These are phyloP conservation scores for Psococerastis gibbosa DNA, from an alignment of 2,888 invertebrate genomes.

Conservation along the genomic window DNA sequence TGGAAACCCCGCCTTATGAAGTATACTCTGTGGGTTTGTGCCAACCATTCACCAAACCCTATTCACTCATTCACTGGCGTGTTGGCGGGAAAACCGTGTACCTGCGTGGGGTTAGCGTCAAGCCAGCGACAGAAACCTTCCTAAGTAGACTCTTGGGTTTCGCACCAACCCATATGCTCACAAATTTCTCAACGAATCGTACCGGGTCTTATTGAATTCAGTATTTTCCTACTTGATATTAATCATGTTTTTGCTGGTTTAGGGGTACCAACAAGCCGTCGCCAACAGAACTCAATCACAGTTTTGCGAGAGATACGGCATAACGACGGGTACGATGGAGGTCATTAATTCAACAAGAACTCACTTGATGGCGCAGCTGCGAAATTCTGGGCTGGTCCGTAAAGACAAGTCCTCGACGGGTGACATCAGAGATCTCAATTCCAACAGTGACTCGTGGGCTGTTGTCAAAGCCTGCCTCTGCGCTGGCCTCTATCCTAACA, in stretches of 20 bases:
- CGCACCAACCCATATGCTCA: too few relatives aligned
- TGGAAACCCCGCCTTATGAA: too few relatives aligned
- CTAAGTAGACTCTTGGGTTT: too few relatives aligned
- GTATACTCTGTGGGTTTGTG: too few relatives aligned
- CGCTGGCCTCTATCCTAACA: slow-evolving; percentile 78
- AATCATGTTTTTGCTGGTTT: too few relatives aligned
- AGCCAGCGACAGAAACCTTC: too few relatives aligned
- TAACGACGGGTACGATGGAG: slow-evolving; percentile 71
- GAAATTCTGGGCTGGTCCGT: slow-evolving; percentile 53
- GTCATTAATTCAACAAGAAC: slow-evolving; percentile 70
- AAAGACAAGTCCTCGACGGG: slow-evolving; percentile 36
- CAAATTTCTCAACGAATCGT: too few relatives aligned
- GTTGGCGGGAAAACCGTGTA: too few relatives aligned
- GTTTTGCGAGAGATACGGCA: slow-evolving; percentile 56
- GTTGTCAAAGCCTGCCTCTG: slow-evolving; percentile 77
- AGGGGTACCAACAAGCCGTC: slow-evolving; percentile 31
- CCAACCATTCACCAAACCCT: slow-evolving; percentile 1
- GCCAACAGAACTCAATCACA: slow-evolving; percentile 40
- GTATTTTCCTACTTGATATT: too few relatives aligned
- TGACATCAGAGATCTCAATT: slow-evolving; percentile 62
- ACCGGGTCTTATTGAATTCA: too few relatives aligned
- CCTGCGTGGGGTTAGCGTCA: too few relatives aligned
- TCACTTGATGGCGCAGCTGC: slow-evolving; percentile 63
- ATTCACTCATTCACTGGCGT: too few relatives aligned
- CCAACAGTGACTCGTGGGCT: slow-evolving; percentile 71